Base-by-base conservation (phyloP, 2,888 invertebrate species). In the Slavum lentiscoides region DNA sequence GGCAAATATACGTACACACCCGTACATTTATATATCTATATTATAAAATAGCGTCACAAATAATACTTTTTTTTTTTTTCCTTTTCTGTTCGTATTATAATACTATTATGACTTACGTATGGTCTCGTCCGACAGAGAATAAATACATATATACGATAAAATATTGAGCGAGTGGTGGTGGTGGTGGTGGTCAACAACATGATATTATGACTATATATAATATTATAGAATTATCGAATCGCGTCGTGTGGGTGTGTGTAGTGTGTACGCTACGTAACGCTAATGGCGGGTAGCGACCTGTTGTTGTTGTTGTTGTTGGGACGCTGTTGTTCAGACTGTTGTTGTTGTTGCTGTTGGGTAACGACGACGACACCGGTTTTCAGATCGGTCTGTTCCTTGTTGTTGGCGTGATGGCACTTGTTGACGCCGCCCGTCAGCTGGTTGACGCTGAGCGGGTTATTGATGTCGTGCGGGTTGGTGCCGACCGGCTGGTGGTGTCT, bases 401-500 rank as follows among this genome's bases (percentile, higher is more conserved):
- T 68, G 67, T 64, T 70, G 58, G 21, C 21, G 21, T 23, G 72
- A 72, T 66, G 82, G 82, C 84, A 82, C 81, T 84, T 84, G 83
- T 82, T 83, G 21, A 83, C 82, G 82, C 83, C 82, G 39, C 84
- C 84, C 61, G 85, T 85, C 84, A 96, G 89, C 88, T 95, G 95
- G 85, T 95, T 95, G 82, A 96, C 94, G 87, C 94, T 95, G 66
- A 96, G 89, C 82, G 96, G 96, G 89, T 96, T 95, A 88, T 96
- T 96, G 84, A 94, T 92, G 88, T 96, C 95, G 84, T 94, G 92
- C 64, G 95, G 95, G 88, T 95, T 95, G 69, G 95, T 94, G 82
- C 95, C 95, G 82, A 95, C 94, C 64, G 95, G 95, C 64, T 80
- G 80, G 6, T 80, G 80, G 87, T 94, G 91, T 83, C 95, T 89